phyloP scores from a whole-genome alignment of 2,113 vertebrate genomes.

The Paralichthys olivaceus region DNA sequence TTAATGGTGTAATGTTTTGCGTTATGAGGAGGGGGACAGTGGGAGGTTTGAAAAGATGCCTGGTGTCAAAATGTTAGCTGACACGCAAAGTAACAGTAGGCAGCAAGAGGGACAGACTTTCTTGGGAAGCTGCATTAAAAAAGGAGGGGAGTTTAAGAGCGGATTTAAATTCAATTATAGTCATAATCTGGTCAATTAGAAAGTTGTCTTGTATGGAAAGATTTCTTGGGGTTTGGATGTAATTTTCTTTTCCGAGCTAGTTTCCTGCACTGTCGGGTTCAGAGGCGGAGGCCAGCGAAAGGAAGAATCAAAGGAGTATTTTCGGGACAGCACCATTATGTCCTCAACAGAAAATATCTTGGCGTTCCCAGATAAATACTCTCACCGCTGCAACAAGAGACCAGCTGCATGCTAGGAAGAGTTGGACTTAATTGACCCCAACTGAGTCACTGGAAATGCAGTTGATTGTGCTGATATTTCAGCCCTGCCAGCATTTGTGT shows the following conservation, averaged over 20 bases:
- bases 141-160: constrained; percentile 3
- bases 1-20: constrained; percentile 60
- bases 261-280: constrained; percentile 18
- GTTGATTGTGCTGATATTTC: constrained; percentile 54
- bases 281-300: neutral
- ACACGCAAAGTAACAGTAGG: constrained; percentile 23
- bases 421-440: constrained; percentile 47
- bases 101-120: neutral
- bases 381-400: constrained; percentile 20
- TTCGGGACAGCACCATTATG: constrained; percentile 35
- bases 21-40: constrained; percentile 45
- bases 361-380: constrained; percentile 36
- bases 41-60: constrained; percentile 58
- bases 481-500: constrained; percentile 33
- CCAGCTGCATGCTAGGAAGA: constrained; percentile 21
- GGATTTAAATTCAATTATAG: constrained; percentile 29
- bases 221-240: constrained; percentile 31
- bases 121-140: constrained; percentile 8
- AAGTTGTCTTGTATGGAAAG: constrained; percentile 38
- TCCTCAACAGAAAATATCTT: constrained; percentile 42
- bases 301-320: constrained; percentile 35
- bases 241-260: constrained; percentile 52
- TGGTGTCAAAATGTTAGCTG: constrained; percentile 35
- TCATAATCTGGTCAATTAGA: constrained; percentile 39
- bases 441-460: constrained; percentile 51